A percentile compares a stretch with the other conserved stretches of the same genome.
Evolutionary conservation across 2,888 invertebrate genomes (phyloP).

Genomic region (Vanessa cardui): DNA sequence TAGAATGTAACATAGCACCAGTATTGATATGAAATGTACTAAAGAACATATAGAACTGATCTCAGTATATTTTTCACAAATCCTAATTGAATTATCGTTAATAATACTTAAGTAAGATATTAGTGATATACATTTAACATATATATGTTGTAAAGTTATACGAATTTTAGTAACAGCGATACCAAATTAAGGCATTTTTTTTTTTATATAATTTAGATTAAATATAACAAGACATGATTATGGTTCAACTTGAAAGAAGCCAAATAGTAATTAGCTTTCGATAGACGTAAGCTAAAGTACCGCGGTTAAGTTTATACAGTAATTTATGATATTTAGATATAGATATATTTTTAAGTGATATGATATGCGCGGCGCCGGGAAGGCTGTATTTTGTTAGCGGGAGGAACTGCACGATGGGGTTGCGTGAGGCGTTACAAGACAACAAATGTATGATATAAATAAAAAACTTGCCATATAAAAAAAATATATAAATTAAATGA

Average conservation of each 20-base stretch:
- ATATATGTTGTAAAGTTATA: constrained; percentile 47
- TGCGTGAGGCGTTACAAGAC: constrained; percentile 14
- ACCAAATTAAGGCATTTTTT: constrained; percentile 77
- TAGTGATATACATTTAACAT: constrained; percentile 45
- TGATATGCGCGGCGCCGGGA: constrained; percentile 48
- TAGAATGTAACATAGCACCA: constrained; percentile 53
- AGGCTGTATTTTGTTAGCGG: constrained; percentile 70
- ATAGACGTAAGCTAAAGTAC: constrained; percentile 55
- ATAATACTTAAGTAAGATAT: constrained; percentile 59
- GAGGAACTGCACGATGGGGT: constrained; percentile 58
- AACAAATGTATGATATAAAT: too few species aligned
- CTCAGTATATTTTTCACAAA: constrained; percentile 73
- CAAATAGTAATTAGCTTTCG: constrained; percentile 78
- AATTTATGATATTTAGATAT: constrained; percentile 47
- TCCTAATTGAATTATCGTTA: constrained; percentile 51
- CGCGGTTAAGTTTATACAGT: constrained; percentile 50
- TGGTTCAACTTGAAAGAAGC: constrained; percentile 83
- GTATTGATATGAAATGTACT: constrained; percentile 71
- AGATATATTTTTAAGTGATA: constrained; percentile 46
- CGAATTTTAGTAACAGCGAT: constrained; percentile 65
- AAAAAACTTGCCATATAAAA: too few species aligned
- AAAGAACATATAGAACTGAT: constrained; percentile 66
- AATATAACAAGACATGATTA: constrained; percentile 76
- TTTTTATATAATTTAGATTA: constrained; percentile 52
- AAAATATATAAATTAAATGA: not conserved